Evolutionary conservation across 2,888 invertebrate genomes (phyloP), one percentile per base, ranked within the genome.

Genomic region (Sarcophaga carnaria): DNA sequence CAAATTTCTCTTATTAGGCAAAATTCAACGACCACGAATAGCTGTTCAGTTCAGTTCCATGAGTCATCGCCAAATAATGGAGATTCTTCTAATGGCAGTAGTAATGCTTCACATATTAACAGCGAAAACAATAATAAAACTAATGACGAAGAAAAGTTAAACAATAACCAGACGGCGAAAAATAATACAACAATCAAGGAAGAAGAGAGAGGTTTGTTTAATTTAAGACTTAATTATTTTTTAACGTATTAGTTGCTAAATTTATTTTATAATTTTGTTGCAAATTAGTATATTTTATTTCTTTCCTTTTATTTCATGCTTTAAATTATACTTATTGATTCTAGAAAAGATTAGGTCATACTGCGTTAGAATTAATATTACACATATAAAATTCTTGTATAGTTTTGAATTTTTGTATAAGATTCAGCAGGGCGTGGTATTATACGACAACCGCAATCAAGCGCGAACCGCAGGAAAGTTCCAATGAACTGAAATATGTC

Each of bases 181-280:
- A 85, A 37, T 79, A 87, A 76, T 67, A 78, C 54, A 6, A 83
- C 47, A 81, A 80, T 78, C 11, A 92, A 90, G 81, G 91, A 91
- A 47, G 91, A 92, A 25, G 92, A 90, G 27, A 84, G 75, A 62
- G 92, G 92, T 91, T 60, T 80, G 80, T 80, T 69, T 37, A 69
- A 37, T 37, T 37, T 37, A 10, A 37, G 8, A 2, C 37, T 37
- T 37, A 37, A 37, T 37, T 37, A 10, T 37, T 37, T 37, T 37
- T 37, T 37, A 37, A 37, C 37, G 8, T 2, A 37, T 8, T 37
- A 37, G 10, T 37, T 37, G 37, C 37, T 37, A 37, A 37, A 8
- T 37, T 37, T 37, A 37, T 37, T 37, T 8, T 37, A 17, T n/a
- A 4, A 22, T 22, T 63, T 11, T 12, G 11, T 25, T 63, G 22